A percentile compares a stretch with the other conserved stretches of the same genome.
Evolutionary conservation across 2,797 vertebrate species (phyloP).

Genomic region (Macropodus opercularis): DNA sequence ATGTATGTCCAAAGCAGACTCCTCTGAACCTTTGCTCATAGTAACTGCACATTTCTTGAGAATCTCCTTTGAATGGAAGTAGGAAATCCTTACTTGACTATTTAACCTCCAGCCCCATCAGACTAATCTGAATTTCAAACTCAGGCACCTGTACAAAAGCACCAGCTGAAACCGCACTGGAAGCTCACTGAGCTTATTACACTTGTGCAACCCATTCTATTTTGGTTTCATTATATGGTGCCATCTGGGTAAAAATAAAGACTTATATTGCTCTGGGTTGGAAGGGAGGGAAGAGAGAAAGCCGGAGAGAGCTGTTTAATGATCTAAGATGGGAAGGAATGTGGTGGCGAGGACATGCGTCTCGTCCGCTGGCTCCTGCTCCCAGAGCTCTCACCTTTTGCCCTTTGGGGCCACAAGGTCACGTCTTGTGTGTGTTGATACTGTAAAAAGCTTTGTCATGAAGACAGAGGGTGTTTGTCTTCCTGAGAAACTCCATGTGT

Average conservation of each 20-base stretch:
- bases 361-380: conserved; percentile 67
- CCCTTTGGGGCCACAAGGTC: conserved; percentile 63
- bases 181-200: conserved; percentile 45
- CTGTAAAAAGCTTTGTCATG: conserved; percentile 79
- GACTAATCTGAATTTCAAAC: conserved; percentile 65
- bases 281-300: conserved; percentile 39
- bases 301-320: conserved; percentile 48
- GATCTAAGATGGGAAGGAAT: conserved; percentile 82
- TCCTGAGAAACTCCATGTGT: conserved; percentile 52
- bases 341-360: conserved; percentile 64
- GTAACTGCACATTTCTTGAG: conserved; percentile 30
- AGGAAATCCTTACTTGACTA: conserved; percentile 60
- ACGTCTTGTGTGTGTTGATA: conserved; percentile 68
- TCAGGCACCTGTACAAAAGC: conserved; percentile 60
- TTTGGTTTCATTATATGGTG: conserved; percentile 46
- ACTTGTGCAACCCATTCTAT: conserved; percentile 31
- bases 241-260: conserved; percentile 37
- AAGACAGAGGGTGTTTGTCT: conserved; percentile 48
- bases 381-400: conserved; percentile 75
- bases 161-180: conserved; percentile 37
- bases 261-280: conserved; percentile 51
- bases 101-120: conserved; percentile 63
- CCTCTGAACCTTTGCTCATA: conserved; percentile 32
- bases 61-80: conserved; percentile 53
- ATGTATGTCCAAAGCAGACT: conserved; percentile 43